Percentiles rank a stretch among this genome's conserved stretches.
These are phyloP conservation scores for Cantharis rufa DNA, from an alignment of 2,888 invertebrate genomes.

Conservation along the genomic window DNA sequence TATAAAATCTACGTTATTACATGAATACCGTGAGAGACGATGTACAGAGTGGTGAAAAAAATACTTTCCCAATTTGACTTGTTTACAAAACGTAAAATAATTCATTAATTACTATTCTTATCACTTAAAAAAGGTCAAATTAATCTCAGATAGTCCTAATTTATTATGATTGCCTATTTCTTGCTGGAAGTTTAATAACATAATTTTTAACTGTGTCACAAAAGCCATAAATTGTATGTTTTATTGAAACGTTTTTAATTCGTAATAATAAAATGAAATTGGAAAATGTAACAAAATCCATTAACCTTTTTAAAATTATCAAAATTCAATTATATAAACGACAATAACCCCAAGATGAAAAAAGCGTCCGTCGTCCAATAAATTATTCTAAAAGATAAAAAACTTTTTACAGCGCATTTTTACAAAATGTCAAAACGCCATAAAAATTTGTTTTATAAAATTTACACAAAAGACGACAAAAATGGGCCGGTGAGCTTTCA, in stretches of 20 bases:
- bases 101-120: background rate
- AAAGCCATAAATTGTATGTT: constrained; percentile 17
- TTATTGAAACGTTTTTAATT: constrained; percentile 13
- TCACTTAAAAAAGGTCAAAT: constrained; percentile 41
- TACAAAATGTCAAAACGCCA: constrained; percentile 23
- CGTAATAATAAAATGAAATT: constrained; percentile 16
- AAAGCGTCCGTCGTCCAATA: background rate
- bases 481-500: constrained; percentile 15
- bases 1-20: background rate
- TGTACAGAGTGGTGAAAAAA: background rate
- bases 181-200: constrained; percentile 24
- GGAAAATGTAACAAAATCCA: constrained; percentile 10
- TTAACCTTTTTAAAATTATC: constrained; percentile 12
- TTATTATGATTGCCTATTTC: constrained; percentile 38
- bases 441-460: constrained; percentile 41
- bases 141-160: constrained; percentile 46
- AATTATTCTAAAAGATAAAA: background rate
- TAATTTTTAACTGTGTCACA: constrained; percentile 26
- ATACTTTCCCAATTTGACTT: background rate
- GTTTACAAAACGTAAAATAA: background rate
- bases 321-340: constrained; percentile 10
- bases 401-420: background rate
- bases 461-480: constrained; percentile 26
- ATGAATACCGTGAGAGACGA: background rate
- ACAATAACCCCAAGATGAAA: background rate